Evolutionary conservation across 2,888 invertebrate genomes (phyloP).

Genomic region (Drosophila kanekoi): DNA sequence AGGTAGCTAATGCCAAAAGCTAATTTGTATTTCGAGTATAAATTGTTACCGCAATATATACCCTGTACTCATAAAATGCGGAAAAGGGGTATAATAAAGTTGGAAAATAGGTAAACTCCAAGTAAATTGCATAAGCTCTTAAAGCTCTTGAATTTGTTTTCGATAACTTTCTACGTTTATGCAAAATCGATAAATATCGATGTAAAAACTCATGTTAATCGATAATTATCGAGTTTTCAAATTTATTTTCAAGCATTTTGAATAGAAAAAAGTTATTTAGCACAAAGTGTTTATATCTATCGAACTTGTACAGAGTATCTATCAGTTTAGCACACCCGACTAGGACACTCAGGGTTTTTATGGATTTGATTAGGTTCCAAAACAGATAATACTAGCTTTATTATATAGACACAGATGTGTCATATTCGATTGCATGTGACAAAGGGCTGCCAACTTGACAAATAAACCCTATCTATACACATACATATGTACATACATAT

Average conservation of each 20-base stretch:
- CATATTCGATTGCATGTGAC: conserved; percentile 23
- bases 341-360: background rate
- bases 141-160: too few relatives aligned
- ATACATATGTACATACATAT: too few relatives aligned
- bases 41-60: background rate
- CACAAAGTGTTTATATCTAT: too few relatives aligned
- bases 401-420: conserved; percentile 21
- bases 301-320: conserved; percentile 11
- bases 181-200: too few relatives aligned
- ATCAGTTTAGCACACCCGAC: background rate
- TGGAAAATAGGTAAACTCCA: too few relatives aligned
- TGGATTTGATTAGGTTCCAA: background rate
- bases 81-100: background rate
- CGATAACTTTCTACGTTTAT: too few relatives aligned
- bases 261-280: too few relatives aligned
- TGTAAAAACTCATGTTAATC: too few relatives aligned
- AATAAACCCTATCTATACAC: background rate
- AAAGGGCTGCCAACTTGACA: conserved; percentile 4
- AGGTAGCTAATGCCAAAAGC: background rate
- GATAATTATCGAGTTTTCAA: too few relatives aligned
- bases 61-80: background rate
- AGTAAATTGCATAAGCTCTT: too few relatives aligned
- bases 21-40: conserved; percentile 4
- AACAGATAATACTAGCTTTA: background rate
- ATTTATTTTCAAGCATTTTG: too few relatives aligned